Evolutionary conservation across 2,888 invertebrate species (phyloP).

Genomic region (Phyllotreta cruciferae): DNA sequence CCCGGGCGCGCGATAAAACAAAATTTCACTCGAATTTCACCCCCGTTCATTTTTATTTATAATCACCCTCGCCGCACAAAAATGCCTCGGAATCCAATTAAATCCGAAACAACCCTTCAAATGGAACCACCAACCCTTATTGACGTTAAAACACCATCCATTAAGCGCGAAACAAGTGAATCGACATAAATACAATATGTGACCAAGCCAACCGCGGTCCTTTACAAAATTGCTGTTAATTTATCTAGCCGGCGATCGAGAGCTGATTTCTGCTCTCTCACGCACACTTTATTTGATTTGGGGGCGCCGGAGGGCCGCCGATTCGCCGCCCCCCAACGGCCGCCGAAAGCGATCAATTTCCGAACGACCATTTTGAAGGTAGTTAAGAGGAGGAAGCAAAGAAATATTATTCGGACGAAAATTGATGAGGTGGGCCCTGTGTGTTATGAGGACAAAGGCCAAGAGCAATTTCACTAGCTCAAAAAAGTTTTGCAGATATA

Average conservation of each 20-base stretch:
- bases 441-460: too few species aligned
- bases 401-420: too few species aligned
- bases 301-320: constrained; percentile 1
- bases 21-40: neutral
- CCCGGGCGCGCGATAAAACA: neutral
- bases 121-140: constrained; percentile 18
- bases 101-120: constrained; percentile 11
- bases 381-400: too few species aligned
- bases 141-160: constrained; percentile 28
- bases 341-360: too few species aligned
- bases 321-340: neutral
- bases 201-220: constrained; percentile 39
- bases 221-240: constrained; percentile 38
- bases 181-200: constrained; percentile 36
- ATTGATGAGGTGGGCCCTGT: too few species aligned
- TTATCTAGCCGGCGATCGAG: constrained; percentile 37
- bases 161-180: constrained; percentile 31
- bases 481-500: too few species aligned
- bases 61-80: constrained; percentile 1
- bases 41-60: constrained; percentile 10
- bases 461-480: too few species aligned
- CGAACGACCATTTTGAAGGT: too few species aligned
- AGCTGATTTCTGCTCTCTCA: constrained; percentile 30
- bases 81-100: constrained; percentile 18
- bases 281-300: constrained; percentile 27